Percentiles rank a stretch among this genome's conserved stretches.
phyloP scores from a whole-genome alignment of 2,797 vertebrate genomes.

The Pipistrellus nathusii region DNA sequence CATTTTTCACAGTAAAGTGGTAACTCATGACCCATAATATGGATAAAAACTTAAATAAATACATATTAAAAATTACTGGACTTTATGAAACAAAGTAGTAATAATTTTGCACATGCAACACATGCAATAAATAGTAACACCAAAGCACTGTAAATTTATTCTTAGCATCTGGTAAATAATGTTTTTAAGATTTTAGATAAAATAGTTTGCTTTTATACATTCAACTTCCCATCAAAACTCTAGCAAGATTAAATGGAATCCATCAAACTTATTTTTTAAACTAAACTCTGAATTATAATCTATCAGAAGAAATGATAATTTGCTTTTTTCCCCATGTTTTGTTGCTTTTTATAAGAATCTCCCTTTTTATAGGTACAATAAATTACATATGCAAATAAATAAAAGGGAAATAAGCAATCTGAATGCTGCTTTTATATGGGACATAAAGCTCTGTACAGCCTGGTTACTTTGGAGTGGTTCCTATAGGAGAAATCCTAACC shows the following conservation, averaged over 20 bases:
- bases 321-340: slow-evolving; percentile 70
- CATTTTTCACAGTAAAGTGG: slow-evolving; percentile 63
- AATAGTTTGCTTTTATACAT: slow-evolving; percentile 10
- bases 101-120: slow-evolving; percentile 58
- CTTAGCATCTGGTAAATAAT: slow-evolving; percentile 26
- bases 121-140: background rate
- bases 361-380: slow-evolving; percentile 57
- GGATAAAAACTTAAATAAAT: slow-evolving; percentile 56
- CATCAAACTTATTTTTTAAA: slow-evolving; percentile 49
- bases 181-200: slow-evolving; percentile 48
- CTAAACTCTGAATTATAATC: slow-evolving; percentile 51
- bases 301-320: slow-evolving; percentile 54
- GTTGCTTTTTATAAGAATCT: slow-evolving; percentile 72
- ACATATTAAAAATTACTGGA: slow-evolving; percentile 38
- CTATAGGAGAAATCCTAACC: background rate
- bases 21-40: slow-evolving; percentile 38
- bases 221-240: slow-evolving; percentile 45
- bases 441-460: background rate
- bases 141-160: background rate
- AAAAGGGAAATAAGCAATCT: slow-evolving; percentile 37
- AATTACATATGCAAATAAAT: slow-evolving; percentile 69
- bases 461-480: background rate
- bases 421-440: slow-evolving; percentile 2
- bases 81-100: slow-evolving; percentile 11
- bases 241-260: slow-evolving; percentile 50